Percentiles rank a stretch among this genome's conserved stretches.
phyloP scores from a whole-genome alignment of 1,140 invertebrate genomes.

The Leptinotarsa lineolata region DNA sequence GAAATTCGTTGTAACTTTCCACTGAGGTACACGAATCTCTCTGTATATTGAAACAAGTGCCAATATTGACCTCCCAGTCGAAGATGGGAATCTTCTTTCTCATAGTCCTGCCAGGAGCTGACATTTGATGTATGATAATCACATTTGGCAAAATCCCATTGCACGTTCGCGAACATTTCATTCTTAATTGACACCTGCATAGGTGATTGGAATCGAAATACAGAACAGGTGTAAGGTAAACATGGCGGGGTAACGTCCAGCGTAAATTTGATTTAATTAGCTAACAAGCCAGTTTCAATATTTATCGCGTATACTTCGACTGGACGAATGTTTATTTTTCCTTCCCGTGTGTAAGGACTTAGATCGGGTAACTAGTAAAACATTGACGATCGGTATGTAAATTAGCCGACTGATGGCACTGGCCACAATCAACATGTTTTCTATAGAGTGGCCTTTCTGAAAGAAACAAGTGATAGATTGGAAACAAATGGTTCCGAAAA shows the following conservation, averaged over 20 bases:
- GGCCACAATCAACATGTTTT: background rate
- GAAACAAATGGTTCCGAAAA: too few relatives aligned
- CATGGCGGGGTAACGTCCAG: background rate
- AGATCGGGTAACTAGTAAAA: conserved; percentile 3
- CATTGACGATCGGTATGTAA: background rate
- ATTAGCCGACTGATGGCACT: background rate
- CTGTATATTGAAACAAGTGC: too few relatives aligned
- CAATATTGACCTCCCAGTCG: background rate
- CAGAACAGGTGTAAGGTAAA: conserved; percentile 5
- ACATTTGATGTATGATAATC: conserved; percentile 8
- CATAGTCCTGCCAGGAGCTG: background rate
- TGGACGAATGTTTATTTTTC: conserved; percentile 2
- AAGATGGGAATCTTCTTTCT: background rate
- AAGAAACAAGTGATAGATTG: too few relatives aligned
- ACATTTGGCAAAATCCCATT: conserved; percentile 8
- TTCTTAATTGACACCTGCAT: conserved; percentile 6
- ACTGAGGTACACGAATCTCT: too few relatives aligned
- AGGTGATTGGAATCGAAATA: conserved; percentile 3
- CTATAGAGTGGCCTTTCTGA: background rate
- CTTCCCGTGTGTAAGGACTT: background rate
- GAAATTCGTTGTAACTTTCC: too few relatives aligned
- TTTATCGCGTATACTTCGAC: conserved; percentile 1
- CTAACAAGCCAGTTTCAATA: conserved; percentile 5
- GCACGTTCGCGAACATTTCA: conserved; percentile 5
- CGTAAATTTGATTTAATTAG: conserved; percentile 8